These are phyloP conservation scores for Anoura caudifer DNA, from an alignment of 2,113 vertebrate species.

Conservation along the genomic window DNA sequence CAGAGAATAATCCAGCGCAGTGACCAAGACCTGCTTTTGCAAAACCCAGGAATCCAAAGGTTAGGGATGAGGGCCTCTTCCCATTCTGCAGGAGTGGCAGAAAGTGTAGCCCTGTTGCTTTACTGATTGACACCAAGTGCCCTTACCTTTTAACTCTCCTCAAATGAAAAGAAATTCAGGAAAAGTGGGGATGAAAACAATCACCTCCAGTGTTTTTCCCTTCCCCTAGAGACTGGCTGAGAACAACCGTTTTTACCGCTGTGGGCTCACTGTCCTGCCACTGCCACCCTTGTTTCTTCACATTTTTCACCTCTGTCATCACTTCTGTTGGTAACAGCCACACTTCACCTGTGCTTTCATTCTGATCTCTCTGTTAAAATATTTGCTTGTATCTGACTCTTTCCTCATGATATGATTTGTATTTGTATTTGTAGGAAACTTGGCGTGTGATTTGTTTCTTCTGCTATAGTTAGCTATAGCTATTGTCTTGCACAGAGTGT, in stretches of 20 bases:
- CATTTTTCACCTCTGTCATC: not conserved
- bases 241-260: not conserved
- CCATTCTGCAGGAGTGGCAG: not conserved
- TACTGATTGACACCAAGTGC: not conserved
- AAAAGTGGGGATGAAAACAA: not conserved
- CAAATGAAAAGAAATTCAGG: not conserved
- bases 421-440: not conserved
- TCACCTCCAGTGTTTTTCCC: not conserved
- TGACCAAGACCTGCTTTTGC: not conserved
- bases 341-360: not conserved
- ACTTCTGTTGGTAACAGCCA: not conserved
- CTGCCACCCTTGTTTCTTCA: not conserved
- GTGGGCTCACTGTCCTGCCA: not conserved
- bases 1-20: not conserved
- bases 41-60: not conserved
- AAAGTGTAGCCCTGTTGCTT: not conserved
- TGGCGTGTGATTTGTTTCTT: not conserved
- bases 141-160: not conserved
- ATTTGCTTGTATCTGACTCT: not conserved
- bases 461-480: not conserved
- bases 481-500: not conserved
- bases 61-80: not conserved
- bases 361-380: not conserved
- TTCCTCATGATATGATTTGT: not conserved
- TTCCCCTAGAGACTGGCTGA: not conserved